A percentile compares a stretch with the other conserved stretches of the same genome.
Conservation (phyloP, 2,888 invertebrate species). For the Cheilosia vulpina region DNA sequence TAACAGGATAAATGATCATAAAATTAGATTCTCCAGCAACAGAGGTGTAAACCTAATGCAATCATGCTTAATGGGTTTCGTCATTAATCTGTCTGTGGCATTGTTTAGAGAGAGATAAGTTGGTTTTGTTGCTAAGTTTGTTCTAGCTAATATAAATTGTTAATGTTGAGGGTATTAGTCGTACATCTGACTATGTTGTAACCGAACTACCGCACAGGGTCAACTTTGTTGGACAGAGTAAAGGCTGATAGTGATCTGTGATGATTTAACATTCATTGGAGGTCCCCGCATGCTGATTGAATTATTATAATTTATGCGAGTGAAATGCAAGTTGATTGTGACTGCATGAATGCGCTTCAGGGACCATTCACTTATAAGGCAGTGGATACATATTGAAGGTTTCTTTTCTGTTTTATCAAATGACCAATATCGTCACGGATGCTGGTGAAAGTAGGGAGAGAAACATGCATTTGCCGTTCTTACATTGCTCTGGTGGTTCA, state of each 20-base stretch:
- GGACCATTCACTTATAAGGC: background rate
- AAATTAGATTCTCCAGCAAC: background rate
- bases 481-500: too few species aligned
- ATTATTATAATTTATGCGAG: background rate
- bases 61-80: slow-evolving; percentile 39
- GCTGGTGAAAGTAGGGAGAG: too few species aligned
- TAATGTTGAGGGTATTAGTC: background rate
- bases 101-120: background rate
- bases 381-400: background rate
- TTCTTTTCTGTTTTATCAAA: background rate
- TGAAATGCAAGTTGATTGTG: background rate
- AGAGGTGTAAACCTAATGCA: slow-evolving; percentile 23
- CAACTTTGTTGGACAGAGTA: background rate
- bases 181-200: background rate
- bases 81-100: slow-evolving; percentile 21
- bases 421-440: background rate
- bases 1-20: slow-evolving; percentile 12
- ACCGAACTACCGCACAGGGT: background rate
- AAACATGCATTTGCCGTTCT: too few species aligned
- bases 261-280: slow-evolving; percentile 1
- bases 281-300: slow-evolving; percentile 1
- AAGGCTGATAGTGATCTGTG: background rate
- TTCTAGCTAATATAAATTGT: background rate
- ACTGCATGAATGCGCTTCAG: background rate
- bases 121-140: background rate